Percentiles rank a stretch among this genome's conserved stretches.
Evolutionary conservation across 2,113 vertebrate species (phyloP).

Genomic region (Crotalus viridis): DNA sequence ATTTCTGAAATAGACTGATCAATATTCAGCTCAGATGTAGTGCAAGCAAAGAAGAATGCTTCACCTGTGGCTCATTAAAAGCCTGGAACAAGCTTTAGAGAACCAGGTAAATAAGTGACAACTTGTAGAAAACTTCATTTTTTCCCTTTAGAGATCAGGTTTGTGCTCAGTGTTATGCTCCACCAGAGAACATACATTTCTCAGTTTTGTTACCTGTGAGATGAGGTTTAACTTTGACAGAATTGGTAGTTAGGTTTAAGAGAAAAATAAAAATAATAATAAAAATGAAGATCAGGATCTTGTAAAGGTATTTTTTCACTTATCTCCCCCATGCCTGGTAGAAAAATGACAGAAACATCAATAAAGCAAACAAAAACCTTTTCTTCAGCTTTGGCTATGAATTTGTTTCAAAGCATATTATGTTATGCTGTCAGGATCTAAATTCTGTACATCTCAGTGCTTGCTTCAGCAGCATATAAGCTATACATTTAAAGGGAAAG

Average conservation of each 20-base stretch:
- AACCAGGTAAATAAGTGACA: not conserved
- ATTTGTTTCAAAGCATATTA: not conserved
- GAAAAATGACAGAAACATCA: not conserved
- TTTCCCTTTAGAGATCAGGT: not conserved
- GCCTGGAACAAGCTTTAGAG: not conserved
- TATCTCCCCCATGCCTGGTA: not conserved
- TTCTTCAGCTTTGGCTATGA: not conserved
- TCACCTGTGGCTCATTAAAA: not conserved
- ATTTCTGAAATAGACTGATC: not conserved
- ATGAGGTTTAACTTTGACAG: not conserved
- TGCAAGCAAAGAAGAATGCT: not conserved
- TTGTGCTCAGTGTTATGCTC: not conserved
- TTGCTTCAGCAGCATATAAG: not conserved
- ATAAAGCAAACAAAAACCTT: not conserved
- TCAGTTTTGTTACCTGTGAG: not conserved
- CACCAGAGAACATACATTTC: not conserved
- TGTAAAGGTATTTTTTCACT: not conserved
- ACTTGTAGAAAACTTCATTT: not conserved
- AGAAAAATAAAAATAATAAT: not conserved
- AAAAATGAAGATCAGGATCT: not conserved
- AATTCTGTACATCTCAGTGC: not conserved
- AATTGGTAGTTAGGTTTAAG: not conserved
- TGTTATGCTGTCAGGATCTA: not conserved
- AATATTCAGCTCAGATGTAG: not conserved
- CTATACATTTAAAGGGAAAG: not conserved